Base-by-base conservation (phyloP, 2,888 invertebrate species). In the Acanthoscelides obtectus region DNA sequence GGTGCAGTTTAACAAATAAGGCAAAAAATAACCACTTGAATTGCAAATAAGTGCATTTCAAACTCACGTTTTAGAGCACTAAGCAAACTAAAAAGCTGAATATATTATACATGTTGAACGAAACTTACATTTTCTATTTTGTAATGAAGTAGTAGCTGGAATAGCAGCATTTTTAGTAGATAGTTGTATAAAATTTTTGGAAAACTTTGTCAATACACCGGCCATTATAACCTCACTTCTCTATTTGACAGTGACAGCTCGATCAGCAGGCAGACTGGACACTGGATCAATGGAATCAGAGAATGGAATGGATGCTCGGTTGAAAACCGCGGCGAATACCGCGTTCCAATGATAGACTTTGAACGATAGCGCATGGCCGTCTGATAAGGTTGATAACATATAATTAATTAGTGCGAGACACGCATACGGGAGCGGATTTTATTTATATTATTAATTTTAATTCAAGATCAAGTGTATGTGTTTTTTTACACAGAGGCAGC, bases 141-240 rank as follows among this genome's bases (percentile, higher is more conserved):
- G 79, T 69, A 73, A 67, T 69, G 74, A 68, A 64, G 76, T 75
- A 72, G 77, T 71, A 69, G 77, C 64, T 68, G 76, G 68, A 63
- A 73, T 70, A 70, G 75, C 69, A 45, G 75, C 76, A 21, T 80
- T 75, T 74, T 79, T 79, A 22, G 77, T 70, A 22, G 81, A 76
- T 69, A 82, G 74, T 73, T 83, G 81, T 27, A 76, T 79, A 69
- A 84, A 74, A 75, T 79, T 79, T 81, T 80, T 83, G 70, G 82
- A 82, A 77, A 85, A 80, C 80, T 85, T 86, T 45, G 85, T 84
- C 64, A 85, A 79, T 75, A 83, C 80, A 73, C 85, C 84, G 77
- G 85, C 85, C 86, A 86, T 83, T 77, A 76, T 83, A 82, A 82
- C 82, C 81, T 82, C 77, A 80, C 79, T 71, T 69, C n/a, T 1